Percentiles rank a stretch among this genome's conserved stretches.
phyloP scores from a whole-genome alignment of 2,113 vertebrate species.

The Motacilla tschutschensis region DNA sequence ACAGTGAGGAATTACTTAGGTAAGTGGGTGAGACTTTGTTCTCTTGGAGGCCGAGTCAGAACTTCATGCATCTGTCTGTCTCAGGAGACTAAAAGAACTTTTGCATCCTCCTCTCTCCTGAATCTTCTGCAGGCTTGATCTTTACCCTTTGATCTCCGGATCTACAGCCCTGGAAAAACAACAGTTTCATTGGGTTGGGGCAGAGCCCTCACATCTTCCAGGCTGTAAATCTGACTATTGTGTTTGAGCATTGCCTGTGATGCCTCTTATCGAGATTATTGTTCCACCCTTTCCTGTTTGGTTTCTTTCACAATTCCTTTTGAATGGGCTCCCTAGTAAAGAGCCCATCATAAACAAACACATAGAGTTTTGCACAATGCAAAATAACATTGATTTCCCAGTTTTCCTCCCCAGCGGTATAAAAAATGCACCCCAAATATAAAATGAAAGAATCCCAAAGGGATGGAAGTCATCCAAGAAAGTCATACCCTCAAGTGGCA shows the following conservation, averaged over 20 bases:
- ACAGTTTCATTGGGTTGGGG: not conserved
- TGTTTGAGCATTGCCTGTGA: constrained; percentile 54
- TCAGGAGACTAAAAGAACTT: not conserved
- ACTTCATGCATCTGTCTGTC: not conserved
- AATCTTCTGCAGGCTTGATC: constrained; percentile 23
- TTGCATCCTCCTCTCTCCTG: not conserved
- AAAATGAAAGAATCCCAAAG: constrained; percentile 21
- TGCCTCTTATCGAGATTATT: constrained; percentile 52
- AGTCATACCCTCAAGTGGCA: not conserved
- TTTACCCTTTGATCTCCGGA: constrained; percentile 52
- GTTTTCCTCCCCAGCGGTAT: not conserved
- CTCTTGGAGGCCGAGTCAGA: not conserved
- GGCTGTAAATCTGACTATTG: constrained; percentile 57
- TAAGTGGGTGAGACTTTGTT: not conserved
- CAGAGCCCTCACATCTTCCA: constrained; percentile 40
- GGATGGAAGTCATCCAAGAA: not conserved
- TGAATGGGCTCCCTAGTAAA: constrained; percentile 49
- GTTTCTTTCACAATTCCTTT: constrained; percentile 61
- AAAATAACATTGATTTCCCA: constrained; percentile 49
- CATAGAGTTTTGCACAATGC: constrained; percentile 21
- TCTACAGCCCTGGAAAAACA: constrained; percentile 43
- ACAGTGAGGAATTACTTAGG: not conserved
- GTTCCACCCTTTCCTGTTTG: constrained; percentile 68
- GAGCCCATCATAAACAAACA: constrained; percentile 53
- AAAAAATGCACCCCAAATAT: constrained; percentile 25